Base-by-base conservation (phyloP, 2,113 vertebrate genomes). In the Cygnus buccinator region DNA sequence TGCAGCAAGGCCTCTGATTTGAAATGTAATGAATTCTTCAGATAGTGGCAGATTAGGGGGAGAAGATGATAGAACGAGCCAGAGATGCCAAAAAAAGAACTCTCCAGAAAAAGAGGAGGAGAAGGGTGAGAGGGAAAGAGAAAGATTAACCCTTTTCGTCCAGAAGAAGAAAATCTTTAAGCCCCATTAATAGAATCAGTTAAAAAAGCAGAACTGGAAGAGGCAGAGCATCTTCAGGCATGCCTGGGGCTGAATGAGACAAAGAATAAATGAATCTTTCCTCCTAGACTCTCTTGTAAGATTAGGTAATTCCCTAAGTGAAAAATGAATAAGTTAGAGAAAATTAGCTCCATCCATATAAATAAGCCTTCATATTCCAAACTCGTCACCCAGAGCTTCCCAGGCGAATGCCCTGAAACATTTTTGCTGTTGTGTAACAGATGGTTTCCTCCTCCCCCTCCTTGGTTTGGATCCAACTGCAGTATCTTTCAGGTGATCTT, bases 11-110 rank as follows among this genome's bases (percentile, higher is more conserved):
- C 88, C 85, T 97, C 75, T 67, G 88, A 87, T 96, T 95, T 93
- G 82, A 96, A 92, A 96, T 59, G 95, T 95, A 97, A 96, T 95
- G 95, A 97, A 97, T 97, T 96, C 97, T 96, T 97, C 95, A 95
- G 97, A 96, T 57, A 90, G 95, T 93, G 92, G 94, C 83, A 97
- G 96, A 95, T 94, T 92, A 94, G 76, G 93, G 75, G 43, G 83
- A 91, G 74, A 91, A 93, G 88, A 93, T 76, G 95, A 95, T 37
- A 85, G 92, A 95, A 95, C 91, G 41, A 89, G 91, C 79, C 76
- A 84, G 86, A 79, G 71, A 50, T 0, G 13, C 81, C 91, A 85
- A 94, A 94, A 94, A 96, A 84, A 93, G 80, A 94, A 93, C 67
- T 91, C 61, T 95, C 93, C 41, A 94, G 94, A 96, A 96, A 93